Evolutionary conservation across 64 coral and sea anemone species (phyloP).

Genomic region (Actinia tenebrosa): DNA sequence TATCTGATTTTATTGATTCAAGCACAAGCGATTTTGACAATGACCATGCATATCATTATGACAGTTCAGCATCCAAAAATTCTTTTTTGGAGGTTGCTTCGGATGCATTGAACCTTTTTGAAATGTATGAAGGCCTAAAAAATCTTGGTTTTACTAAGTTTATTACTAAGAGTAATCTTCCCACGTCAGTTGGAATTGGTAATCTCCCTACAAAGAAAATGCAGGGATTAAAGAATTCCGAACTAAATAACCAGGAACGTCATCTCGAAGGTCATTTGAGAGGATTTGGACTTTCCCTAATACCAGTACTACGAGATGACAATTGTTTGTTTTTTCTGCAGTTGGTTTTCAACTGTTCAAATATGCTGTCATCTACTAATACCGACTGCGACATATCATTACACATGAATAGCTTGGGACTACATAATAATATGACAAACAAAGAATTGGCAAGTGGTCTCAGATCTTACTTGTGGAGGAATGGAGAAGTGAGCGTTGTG

Average conservation of each 20-base stretch:
- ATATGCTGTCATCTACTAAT: not conserved
- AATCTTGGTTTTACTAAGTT: conserved; percentile 1
- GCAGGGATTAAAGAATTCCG: not conserved
- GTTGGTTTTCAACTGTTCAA: conserved; percentile 27
- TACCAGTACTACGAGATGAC: conserved; percentile 23
- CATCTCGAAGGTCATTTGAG: conserved; percentile 22
- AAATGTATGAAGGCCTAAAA: conserved; percentile 20
- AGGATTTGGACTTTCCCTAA: conserved; percentile 19
- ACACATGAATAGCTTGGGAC: conserved; percentile 29
- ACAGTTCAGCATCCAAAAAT: not conserved
- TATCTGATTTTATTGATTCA: not conserved
- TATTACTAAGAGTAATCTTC: conserved; percentile 28
- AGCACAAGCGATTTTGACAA: not conserved
- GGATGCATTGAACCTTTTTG: conserved; percentile 35
- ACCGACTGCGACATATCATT: not conserved
- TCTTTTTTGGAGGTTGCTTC: conserved; percentile 4
- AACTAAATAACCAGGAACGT: not conserved
- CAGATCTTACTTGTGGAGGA: conserved; percentile 12
- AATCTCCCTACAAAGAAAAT: conserved; percentile 21
- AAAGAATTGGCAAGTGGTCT: conserved; percentile 12
- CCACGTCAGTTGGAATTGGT: conserved; percentile 28
- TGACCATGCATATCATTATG: not conserved
- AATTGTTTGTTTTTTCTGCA: conserved; percentile 43
- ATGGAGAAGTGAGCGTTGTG: conserved; percentile 23
- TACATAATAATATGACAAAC: not conserved